Conservation (phyloP, 2,797 vertebrate species). For the Cossypha niveicapilla region DNA sequence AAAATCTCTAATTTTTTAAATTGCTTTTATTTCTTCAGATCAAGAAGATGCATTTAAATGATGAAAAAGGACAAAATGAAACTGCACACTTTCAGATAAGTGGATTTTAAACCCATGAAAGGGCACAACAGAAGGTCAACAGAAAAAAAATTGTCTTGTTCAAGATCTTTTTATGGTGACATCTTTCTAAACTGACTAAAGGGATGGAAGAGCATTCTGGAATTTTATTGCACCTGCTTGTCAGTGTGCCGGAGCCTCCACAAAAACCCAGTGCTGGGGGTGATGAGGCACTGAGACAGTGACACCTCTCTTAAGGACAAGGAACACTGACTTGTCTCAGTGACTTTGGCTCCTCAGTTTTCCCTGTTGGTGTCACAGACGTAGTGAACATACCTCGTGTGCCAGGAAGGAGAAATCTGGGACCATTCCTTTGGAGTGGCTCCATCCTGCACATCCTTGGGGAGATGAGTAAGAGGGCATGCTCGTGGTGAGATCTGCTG, state of each 20-base stretch:
- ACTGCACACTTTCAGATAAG: slow-evolving; percentile 48
- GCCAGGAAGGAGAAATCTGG: neutral
- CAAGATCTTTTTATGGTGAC: neutral
- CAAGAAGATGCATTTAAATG: slow-evolving; percentile 40
- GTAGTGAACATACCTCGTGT: neutral
- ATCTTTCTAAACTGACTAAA: neutral
- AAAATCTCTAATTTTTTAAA: slow-evolving; percentile 36
- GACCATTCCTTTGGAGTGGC: neutral
- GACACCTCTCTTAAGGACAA: neutral
- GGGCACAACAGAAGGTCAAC: slow-evolving; percentile 36
- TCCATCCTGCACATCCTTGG: neutral
- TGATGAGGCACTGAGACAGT: rapidly evolving
- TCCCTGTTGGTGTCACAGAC: neutral
- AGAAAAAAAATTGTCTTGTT: slow-evolving; percentile 31
- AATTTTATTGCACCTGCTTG: neutral
- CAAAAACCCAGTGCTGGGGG: neutral
- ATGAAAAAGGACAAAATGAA: slow-evolving; percentile 38
- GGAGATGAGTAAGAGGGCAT: neutral
- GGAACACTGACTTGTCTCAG: neutral
- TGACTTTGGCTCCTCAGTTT: neutral
- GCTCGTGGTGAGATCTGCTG: neutral
- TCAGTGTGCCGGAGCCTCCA: neutral
- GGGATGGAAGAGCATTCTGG: neutral
- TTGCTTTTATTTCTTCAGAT: slow-evolving; percentile 48
- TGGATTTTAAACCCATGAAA: slow-evolving; percentile 43